Conservation (phyloP, 2,888 invertebrate genomes). For the Platycnemis pennipes region DNA sequence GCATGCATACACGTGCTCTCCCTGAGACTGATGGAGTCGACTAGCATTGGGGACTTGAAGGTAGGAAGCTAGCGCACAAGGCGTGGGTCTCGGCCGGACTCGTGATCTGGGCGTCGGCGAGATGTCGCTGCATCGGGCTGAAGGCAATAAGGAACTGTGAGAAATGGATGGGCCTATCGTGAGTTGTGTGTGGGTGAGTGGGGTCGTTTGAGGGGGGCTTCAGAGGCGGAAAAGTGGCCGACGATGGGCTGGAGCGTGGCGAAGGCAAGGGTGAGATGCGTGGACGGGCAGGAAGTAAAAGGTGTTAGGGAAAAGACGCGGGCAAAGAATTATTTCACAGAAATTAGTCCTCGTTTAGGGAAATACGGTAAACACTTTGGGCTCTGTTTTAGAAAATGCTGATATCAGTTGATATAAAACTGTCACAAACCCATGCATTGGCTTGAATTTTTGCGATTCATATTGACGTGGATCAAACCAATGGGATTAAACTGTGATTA, state of each 20-base stretch:
- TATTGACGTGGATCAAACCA: no score
- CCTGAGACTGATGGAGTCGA: not conserved
- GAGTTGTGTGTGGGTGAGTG: not conserved
- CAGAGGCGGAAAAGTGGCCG: not conserved
- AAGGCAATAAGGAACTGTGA: conserved; percentile 18
- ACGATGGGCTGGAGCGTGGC: not conserved
- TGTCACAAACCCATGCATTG: no score
- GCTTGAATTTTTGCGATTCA: no score
- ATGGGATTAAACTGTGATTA: no score
- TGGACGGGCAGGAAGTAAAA: not conserved
- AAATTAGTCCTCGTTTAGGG: no score
- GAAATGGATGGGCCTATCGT: conserved; percentile 2
- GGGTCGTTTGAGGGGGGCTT: not conserved
- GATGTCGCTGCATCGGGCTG: not conserved
- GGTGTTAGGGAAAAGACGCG: not conserved
- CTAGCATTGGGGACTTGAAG: not conserved
- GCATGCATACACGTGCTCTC: not conserved
- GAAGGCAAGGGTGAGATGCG: not conserved
- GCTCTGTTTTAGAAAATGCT: no score
- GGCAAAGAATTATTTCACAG: no score
- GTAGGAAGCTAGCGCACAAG: not conserved
- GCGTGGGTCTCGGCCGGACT: not conserved
- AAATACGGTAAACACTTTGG: no score
- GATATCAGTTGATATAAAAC: no score
- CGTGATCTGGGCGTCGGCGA: not conserved